Base-by-base conservation (phyloP, 1,140 invertebrate species). In the Galleria mellonella region DNA sequence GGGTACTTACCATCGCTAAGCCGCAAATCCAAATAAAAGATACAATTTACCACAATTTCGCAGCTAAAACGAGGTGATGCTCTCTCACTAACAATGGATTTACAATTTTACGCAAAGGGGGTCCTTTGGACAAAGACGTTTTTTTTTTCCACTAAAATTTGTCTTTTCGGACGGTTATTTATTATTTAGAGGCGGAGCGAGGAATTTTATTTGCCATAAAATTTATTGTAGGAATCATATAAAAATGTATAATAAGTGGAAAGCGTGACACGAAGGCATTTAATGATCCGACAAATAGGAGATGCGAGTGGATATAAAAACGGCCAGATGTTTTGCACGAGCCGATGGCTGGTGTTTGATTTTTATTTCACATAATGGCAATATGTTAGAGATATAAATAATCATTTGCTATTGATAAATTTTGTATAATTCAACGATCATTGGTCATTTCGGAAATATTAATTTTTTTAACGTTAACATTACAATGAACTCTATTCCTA, bases 121-220 rank as follows among this genome's bases (percentile, higher is more conserved):
- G 47, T 50, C 45, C 48, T 43, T 46, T 29, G 11, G 9, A 17
- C 28, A 42, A 46, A 45, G 49, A 39, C 27, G 13, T 29, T 56
- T 59, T 68, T 23, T 23, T 59, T 57, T 54, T 47, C 42, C 38
- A 32, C 23, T 27, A 63, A 51, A 65, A 65, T 58, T 62, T 56
- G 56, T 56, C 55, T 51, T 55, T 54, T 52, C 8, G 7, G 43
- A 47, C 17, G 17, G 17, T 67, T 62, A 74, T 79, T 76, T 79
- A 79, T 79, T 51, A 37, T 42, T 37, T 13, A 39, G 44, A 39
- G 73, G 76, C 70, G 73, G 61, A 47, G 51, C 63, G 32, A 55
- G 55, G 55, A 66, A 68, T 77, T 82, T 77, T 82, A 78, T 82
- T 82, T 77, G 71, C 60, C 59, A 57, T 63, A 60, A 71, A 75